A percentile compares a stretch with the other conserved stretches of the same genome.
Evolutionary conservation across 1,140 invertebrate species (phyloP).

Genomic region (Calosoma granatense): DNA sequence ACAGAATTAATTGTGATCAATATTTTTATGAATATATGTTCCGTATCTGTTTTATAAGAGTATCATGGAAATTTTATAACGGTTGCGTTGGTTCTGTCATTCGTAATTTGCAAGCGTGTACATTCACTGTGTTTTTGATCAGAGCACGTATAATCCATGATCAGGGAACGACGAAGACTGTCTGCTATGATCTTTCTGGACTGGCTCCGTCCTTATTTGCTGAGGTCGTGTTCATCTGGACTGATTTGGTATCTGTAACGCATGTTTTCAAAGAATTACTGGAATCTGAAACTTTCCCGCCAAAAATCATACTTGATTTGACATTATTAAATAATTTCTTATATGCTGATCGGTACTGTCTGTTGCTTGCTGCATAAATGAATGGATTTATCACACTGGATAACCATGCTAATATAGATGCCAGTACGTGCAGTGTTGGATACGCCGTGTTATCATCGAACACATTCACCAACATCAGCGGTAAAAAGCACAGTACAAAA

Average conservation of each 20-base stretch:
- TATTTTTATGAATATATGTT: too few relatives aligned
- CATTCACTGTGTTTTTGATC: too few relatives aligned
- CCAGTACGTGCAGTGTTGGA: conserved; percentile 65
- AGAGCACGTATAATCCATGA: too few relatives aligned
- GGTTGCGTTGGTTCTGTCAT: too few relatives aligned
- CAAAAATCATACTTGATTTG: conserved; percentile 9
- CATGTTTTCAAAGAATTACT: conserved; percentile 1
- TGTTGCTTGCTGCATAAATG: conserved; percentile 77
- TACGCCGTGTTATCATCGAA: conserved; percentile 61
- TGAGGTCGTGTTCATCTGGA: neutral
- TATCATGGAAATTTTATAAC: too few relatives aligned
- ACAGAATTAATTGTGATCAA: too few relatives aligned
- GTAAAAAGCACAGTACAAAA: conserved; percentile 74
- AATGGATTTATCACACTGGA: conserved; percentile 79
- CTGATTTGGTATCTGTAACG: conserved; percentile 1
- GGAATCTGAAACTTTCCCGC: conserved; percentile 16
- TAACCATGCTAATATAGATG: conserved; percentile 75
- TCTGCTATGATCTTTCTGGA: neutral
- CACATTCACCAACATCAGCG: conserved; percentile 77
- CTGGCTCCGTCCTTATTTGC: neutral
- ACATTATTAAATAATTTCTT: conserved; percentile 48
- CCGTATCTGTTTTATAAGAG: too few relatives aligned
- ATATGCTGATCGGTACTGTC: conserved; percentile 70
- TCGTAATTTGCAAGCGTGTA: too few relatives aligned
- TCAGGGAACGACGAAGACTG: neutral